A percentile compares a stretch with the other conserved stretches of the same genome.
phyloP scores from a whole-genome alignment of 92 coral and sea anemone species.

The Parazoanthus atlanticus region DNA sequence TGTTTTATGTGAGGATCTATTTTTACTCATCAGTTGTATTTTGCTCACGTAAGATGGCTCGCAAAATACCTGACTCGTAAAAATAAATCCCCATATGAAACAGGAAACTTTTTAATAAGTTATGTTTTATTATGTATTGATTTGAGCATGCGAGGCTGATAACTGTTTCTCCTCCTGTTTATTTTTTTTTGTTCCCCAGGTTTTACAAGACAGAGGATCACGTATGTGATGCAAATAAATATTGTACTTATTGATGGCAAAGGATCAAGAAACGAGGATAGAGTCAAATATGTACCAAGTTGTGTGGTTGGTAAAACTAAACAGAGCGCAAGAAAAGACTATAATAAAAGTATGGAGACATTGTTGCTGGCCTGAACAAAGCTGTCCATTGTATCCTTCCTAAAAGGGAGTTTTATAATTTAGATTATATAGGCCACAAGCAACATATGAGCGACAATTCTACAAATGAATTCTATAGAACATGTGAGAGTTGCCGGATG shows the following conservation, averaged over 20 bases:
- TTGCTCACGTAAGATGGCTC: too few relatives aligned
- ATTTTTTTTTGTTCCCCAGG: not conserved
- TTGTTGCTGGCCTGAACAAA: conserved; percentile 12
- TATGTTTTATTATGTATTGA: too few relatives aligned
- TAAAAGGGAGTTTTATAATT: conserved; percentile 25
- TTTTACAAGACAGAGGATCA: conserved; percentile 46
- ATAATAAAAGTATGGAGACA: not conserved
- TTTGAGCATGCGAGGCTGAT: not conserved
- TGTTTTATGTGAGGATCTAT: too few relatives aligned
- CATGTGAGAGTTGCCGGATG: not conserved
- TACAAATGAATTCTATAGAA: conserved; percentile 8
- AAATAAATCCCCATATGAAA: too few relatives aligned
- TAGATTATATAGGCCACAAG: not conserved
- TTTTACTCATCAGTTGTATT: too few relatives aligned
- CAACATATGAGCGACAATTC: not conserved
- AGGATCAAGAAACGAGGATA: conserved; percentile 1
- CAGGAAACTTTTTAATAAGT: too few relatives aligned
- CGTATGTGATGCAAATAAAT: conserved; percentile 19
- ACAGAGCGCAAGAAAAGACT: conserved; percentile 24
- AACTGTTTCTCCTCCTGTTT: not conserved
- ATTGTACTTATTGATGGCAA: not conserved
- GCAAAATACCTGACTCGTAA: too few relatives aligned
- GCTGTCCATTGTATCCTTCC: not conserved
- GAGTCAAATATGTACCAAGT: conserved; percentile 24
- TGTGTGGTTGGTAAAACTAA: conserved; percentile 16